Base-by-base conservation (phyloP, 2,113 vertebrate species). In the Abramis brama region DNA sequence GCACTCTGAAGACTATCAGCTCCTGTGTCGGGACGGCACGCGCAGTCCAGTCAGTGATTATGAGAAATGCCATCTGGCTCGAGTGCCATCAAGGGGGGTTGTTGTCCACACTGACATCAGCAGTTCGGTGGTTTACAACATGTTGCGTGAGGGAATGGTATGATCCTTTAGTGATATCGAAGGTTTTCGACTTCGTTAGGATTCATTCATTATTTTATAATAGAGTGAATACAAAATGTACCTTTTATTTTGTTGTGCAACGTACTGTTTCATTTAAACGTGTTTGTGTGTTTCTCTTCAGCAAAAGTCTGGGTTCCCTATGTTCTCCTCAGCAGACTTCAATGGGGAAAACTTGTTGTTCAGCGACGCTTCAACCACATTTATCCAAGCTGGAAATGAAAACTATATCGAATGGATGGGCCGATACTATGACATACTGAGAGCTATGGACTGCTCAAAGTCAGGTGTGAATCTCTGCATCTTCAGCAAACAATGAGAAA, bases 371-470 rank as follows among this genome's bases (percentile, higher is more conserved):
- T 95, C 97, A 52, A 88, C 85, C 8, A 91, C 91, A 68, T 95
- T 99, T 1, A 85, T 84, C 15, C 68, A 71, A 43, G 91, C 93
- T 0, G 86, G 91, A 79, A 91, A 87, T 0, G 95, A 97, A 47
- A 95, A 94, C 59, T 97, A 97, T 10, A 92, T 94, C 81, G 88
- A 85, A 0, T 99, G 98, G 98, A 93, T 99, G 93, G 97, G 97
- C 30, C 89, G 25, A 43, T 99, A 97, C 85, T 86, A 96, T 47
- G 92, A 82, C 2, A 95, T 94, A 57, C 83, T 98, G 91, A 93
- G 82, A 83, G 97, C 95, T 27, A 93, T 97, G 93, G 95, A 95
- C 93, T 99, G 98, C 77, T 88, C 95, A 86, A 84, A 89, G 39
- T 90, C 90, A 91, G 92, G 97, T 98, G 88, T 94, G 93, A 90